Percentiles rank a stretch among this genome's conserved stretches.
These are phyloP conservation scores for Mungos mungo DNA, from an alignment of 2,113 vertebrate genomes.

Conservation along the genomic window DNA sequence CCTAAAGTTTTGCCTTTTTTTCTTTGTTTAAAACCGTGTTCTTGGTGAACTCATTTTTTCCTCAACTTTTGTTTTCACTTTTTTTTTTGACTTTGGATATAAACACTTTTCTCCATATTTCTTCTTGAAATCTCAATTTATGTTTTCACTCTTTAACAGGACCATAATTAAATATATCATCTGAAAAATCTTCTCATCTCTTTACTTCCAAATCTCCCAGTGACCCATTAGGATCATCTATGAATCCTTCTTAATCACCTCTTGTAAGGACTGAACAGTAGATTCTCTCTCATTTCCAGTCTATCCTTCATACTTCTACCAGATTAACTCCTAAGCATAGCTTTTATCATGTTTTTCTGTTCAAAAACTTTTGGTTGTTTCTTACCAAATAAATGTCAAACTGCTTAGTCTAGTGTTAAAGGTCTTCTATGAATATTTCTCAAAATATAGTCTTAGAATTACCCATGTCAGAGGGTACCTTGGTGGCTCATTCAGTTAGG, in stretches of 20 bases:
- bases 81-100: not conserved
- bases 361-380: not conserved
- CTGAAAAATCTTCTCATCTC: not conserved
- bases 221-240: not conserved
- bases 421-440: not conserved
- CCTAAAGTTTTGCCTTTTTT: not conserved
- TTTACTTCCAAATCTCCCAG: not conserved
- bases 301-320: not conserved
- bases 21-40: not conserved
- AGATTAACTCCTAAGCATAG: not conserved
- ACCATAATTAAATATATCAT: conserved; percentile 30
- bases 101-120: not conserved
- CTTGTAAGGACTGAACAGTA: not conserved
- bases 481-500: no score
- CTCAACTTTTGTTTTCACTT: not conserved
- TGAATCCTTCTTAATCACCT: not conserved
- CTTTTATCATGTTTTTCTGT: not conserved
- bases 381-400: not conserved
- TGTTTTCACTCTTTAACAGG: conserved; percentile 25
- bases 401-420: not conserved
- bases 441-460: not conserved
- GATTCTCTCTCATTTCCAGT: not conserved
- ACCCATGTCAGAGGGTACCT: not conserved
- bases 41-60: conserved; percentile 18
- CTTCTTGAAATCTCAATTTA: not conserved